phyloP scores from a whole-genome alignment of 2,888 invertebrate genomes.

The Drosophila peninsularis region DNA sequence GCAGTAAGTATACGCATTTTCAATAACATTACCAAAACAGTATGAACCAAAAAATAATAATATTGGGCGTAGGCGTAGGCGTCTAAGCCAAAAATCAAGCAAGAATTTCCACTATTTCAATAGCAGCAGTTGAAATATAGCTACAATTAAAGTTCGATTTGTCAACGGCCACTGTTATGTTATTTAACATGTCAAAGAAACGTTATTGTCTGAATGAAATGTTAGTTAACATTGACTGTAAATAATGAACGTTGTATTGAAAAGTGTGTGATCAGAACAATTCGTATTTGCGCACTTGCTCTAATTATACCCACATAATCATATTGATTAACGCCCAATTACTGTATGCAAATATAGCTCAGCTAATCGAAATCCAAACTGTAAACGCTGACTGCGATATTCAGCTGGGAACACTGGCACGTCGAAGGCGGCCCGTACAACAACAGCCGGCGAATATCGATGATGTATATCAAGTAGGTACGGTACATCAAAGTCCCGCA shows the following conservation, averaged over 20 bases:
- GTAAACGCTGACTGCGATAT: constrained; percentile 71
- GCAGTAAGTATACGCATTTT: constrained; percentile 80
- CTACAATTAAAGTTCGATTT: neutral
- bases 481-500: constrained; percentile 47
- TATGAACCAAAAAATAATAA: neutral
- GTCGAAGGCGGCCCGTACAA: constrained; percentile 45
- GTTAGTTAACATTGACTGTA: constrained; percentile 1
- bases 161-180: neutral
- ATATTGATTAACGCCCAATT: constrained; percentile 29
- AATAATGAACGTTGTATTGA: neutral
- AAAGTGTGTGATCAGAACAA: constrained; percentile 8
- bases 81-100: neutral
- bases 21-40: neutral
- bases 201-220: constrained; percentile 11
- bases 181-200: neutral
- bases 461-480: constrained; percentile 70
- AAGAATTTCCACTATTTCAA: neutral
- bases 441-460: constrained; percentile 36
- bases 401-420: constrained; percentile 61
- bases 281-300: neutral
- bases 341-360: constrained; percentile 74
- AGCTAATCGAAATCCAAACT: constrained; percentile 83
- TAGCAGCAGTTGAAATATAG: neutral
- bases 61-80: constrained; percentile 3
- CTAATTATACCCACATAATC: constrained; percentile 15